Percentiles rank a stretch among this genome's conserved stretches.
Conservation (phyloP, 2,113 vertebrate genomes). For the Silurus asotus region DNA sequence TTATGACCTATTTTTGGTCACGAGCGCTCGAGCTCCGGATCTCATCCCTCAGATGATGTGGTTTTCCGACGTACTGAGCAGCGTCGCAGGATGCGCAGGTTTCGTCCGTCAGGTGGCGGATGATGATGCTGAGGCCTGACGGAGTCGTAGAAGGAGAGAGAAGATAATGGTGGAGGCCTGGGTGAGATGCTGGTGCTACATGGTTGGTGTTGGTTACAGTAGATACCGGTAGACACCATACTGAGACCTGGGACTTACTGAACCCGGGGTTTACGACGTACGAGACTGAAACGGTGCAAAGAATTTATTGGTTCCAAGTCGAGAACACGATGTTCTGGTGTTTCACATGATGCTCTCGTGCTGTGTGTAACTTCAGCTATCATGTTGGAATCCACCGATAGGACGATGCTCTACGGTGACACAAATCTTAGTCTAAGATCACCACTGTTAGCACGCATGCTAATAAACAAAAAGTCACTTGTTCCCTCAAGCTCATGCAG, state of each 20-base stretch:
- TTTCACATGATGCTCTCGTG: too few species aligned
- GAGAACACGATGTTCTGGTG: too few species aligned
- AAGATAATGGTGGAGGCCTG: background rate
- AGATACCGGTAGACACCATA: background rate
- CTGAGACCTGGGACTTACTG: background rate
- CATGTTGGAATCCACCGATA: background rate
- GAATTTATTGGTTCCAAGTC: background rate
- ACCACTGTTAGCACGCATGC: background rate
- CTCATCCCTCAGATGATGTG: background rate
- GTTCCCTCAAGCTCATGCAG: background rate
- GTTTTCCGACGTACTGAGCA: background rate
- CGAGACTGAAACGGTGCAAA: background rate
- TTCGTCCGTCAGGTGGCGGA: background rate
- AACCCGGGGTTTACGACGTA: background rate
- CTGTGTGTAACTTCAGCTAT: too few species aligned
- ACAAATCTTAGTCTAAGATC: too few species aligned
- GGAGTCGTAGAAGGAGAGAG: background rate
- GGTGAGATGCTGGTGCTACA: background rate
- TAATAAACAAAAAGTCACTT: background rate
- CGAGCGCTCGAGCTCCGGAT: background rate
- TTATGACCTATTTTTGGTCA: conserved; percentile 11
- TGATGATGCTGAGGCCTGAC: background rate
- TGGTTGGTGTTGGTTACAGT: background rate
- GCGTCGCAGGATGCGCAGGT: background rate
- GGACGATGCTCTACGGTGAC: background rate